phyloP scores from a whole-genome alignment of 2,113 vertebrate genomes.

The Uria aalge region DNA sequence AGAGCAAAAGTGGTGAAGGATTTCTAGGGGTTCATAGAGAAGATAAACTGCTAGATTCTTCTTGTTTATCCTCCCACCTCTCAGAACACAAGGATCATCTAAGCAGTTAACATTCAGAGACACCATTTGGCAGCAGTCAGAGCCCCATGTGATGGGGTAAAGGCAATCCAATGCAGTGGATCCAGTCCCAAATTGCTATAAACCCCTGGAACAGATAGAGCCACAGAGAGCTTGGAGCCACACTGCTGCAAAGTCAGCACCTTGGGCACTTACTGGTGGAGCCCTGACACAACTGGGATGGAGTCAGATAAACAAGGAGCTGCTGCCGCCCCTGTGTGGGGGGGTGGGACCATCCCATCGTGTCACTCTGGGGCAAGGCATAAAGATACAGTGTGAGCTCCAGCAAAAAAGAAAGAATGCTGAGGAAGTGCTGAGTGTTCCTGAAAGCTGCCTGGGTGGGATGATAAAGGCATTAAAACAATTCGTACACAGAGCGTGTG shows the following conservation, averaged over 20 bases:
- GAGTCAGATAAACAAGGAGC: background rate
- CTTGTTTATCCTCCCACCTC: background rate
- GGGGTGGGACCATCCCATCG: background rate
- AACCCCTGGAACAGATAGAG: background rate
- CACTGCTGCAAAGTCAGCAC: constrained; percentile 15
- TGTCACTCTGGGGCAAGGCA: rapidly evolving
- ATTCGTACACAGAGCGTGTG: background rate
- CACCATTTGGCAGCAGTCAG: background rate
- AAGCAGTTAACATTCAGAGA: background rate
- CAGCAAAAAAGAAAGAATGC: background rate
- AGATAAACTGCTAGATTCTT: background rate
- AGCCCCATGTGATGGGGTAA: background rate
- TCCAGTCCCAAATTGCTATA: constrained; percentile 15
- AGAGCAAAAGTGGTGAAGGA: background rate
- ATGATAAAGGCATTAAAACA: background rate
- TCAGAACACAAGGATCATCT: background rate
- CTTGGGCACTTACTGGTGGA: background rate
- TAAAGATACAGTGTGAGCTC: background rate
- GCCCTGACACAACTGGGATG: background rate
- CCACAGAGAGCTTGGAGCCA: background rate
- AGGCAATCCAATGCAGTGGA: background rate
- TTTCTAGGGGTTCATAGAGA: background rate
- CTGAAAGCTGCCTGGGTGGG: background rate
- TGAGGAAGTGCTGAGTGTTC: background rate
- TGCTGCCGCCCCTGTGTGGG: background rate